Evolutionary conservation across 2,888 invertebrate species (phyloP), one percentile per base, ranked within the genome.

Genomic region (Hoplodrina ambigua): DNA sequence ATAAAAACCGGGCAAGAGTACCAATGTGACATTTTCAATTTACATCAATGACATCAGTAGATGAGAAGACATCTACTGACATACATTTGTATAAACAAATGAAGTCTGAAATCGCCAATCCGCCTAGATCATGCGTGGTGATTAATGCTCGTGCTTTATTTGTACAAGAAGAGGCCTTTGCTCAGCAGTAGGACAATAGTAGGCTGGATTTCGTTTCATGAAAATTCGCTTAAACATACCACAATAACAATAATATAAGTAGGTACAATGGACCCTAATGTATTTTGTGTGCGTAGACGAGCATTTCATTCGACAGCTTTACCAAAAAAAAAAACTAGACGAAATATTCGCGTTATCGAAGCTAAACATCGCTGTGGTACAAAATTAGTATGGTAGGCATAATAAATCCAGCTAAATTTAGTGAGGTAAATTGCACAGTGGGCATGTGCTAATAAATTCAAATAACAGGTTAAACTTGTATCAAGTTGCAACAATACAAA

Each of bases 381-480:
- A 65, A 66, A 79, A 63, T 78, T 56, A 58, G 55, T 65, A 41
- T 63, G 41, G 58, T 65, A 75, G 44, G 44, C 25, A 25, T 68
- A 67, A 71, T 78, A 81, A 80, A 79, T 75, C 61, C 58, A 58
- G 77, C 69, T 67, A 54, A 65, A 68, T 76, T 78, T 71, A 61
- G 76, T 82, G 57, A 76, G 74, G 73, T 73, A 79, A 84, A 85
- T 84, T 82, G 72, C 78, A 81, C 54, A 63, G 77, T 64, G 41
- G 54, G 53, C 75, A 62, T 50, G 74, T 75, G 75, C 69, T 76
- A 74, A 75, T 72, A 69, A 67, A 82, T 82, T 83, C 58, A 66
- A 72, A 78, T 79, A 89, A 89, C 89, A 83, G 88, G 90, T 90
- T 88, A 76, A 72, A 85, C 86, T 83, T 73, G 86, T 80, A 72